Evolutionary conservation across 2,888 invertebrate species (phyloP), one percentile per base, ranked within the genome.

Genomic region (Listrodromus nycthemerus): DNA sequence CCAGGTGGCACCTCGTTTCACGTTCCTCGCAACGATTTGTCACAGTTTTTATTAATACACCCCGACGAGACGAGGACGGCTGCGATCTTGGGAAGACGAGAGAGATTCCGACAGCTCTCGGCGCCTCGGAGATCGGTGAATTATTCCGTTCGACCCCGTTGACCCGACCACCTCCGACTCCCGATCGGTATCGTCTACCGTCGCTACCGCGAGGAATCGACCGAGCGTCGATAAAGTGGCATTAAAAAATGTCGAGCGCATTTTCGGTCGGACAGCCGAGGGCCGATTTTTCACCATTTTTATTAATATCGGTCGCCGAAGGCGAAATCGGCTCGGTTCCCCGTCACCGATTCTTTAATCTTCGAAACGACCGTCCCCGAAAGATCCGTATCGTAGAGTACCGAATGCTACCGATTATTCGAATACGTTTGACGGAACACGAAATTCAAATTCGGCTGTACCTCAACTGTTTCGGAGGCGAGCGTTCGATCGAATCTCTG

Each of bases 361-460:
- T 45, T 63, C 21, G n/a, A 21, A 41, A 19, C 41, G n/a, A 67
- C 67, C 52, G 65, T 76, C 45, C 55, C 45, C 55, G 33, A 55
- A 65, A 78, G 81, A 84, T 84, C 24, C 4, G 27, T 70, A 84
- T 81, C 84, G 58, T n/a, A 27, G 63, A 84, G 80, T 84, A 81
- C 83, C 80, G 76, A 77, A 84, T 74, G 81, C 81, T 78, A 84
- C 84, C 70, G 84, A 84, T 48, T 45, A 81, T 81, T 84, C 48
- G 84, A 78, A 74, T 81, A 58, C 48, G 74, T 65, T 70, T 27
- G 81, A 52, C 73, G 55, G 65, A 33, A 58, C 70, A 48, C 81
- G 19, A 78, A 78, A 81, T 84, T 81, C 66, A 65, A 84, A 78
- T 81, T 81, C 78, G 55, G 65, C 69, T 45, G 41, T 65, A 65